Conservation (phyloP, 2,888 invertebrate genomes). For the Caenorhabditis sp. region DNA sequence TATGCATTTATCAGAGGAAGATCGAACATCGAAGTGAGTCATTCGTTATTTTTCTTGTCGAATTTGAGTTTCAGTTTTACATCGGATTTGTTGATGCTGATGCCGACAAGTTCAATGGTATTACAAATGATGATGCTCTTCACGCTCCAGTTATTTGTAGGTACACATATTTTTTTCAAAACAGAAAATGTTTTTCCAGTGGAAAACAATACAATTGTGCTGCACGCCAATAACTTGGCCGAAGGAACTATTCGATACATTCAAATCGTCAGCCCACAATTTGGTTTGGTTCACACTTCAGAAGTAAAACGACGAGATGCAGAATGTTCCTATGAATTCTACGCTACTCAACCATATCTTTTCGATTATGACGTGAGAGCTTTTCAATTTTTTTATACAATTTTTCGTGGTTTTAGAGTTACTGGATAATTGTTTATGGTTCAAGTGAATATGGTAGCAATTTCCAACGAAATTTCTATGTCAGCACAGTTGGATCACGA, state of each 20-base stretch:
- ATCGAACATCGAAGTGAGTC: conserved; percentile 42
- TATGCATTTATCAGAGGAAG: conserved; percentile 48
- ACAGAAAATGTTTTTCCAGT: conserved; percentile 26
- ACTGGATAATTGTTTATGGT: conserved; percentile 53
- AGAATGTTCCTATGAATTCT: conserved; percentile 56
- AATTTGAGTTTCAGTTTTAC: conserved; percentile 14
- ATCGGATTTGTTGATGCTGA: conserved; percentile 41
- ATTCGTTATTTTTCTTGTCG: too few relatives aligned
- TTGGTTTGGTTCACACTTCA: conserved; percentile 49
- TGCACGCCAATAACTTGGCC: conserved; percentile 53
- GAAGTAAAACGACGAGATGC: conserved; percentile 41
- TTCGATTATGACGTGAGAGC: conserved; percentile 40
- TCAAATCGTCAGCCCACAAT: conserved; percentile 39
- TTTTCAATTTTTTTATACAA: background rate
- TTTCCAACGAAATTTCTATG: conserved; percentile 52
- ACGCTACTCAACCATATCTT: conserved; percentile 37
- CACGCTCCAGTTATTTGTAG: conserved; percentile 47
- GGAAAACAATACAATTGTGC: conserved; percentile 47
- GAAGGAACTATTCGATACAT: conserved; percentile 41
- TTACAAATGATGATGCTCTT: conserved; percentile 55
- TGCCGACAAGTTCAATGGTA: conserved; percentile 47
- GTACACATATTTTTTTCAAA: too few relatives aligned
- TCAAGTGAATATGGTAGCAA: conserved; percentile 45
- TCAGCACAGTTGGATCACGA: conserved; percentile 37
- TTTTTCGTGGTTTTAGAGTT: conserved; percentile 26